phyloP scores from a whole-genome alignment of 2,113 vertebrate species.

The Phrynosoma platyrhinos region DNA sequence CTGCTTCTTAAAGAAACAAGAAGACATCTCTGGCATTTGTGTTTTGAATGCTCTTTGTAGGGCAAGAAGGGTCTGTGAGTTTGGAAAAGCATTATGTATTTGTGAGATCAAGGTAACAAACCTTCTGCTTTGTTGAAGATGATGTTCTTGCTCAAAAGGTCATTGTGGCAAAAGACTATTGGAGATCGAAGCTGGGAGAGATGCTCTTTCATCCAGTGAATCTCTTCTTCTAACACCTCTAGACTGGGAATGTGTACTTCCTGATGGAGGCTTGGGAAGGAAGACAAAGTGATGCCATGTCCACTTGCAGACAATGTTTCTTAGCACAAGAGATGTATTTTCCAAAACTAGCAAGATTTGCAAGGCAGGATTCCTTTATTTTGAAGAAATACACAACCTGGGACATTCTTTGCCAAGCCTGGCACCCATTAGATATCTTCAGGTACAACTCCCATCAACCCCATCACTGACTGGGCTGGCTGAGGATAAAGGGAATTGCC shows the following conservation, averaged over 20 bases:
- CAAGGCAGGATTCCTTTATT: not conserved
- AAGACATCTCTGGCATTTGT: not conserved
- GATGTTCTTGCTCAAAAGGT: slow-evolving; percentile 98
- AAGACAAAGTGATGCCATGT: slow-evolving; percentile 18
- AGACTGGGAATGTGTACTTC: slow-evolving; percentile 84
- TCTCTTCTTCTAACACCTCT: slow-evolving; percentile 87
- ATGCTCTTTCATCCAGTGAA: slow-evolving; percentile 92
- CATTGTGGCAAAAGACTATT: slow-evolving; percentile 95
- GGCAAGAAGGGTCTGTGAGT: not conserved
- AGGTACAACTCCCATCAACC: not conserved
- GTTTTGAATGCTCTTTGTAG: not conserved
- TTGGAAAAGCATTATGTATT: not conserved
- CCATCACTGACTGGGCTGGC: not conserved
- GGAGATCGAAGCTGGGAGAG: slow-evolving; percentile 91
- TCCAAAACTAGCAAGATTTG: not conserved
- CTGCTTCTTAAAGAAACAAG: not conserved
- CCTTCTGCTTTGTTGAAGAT: slow-evolving; percentile 90
- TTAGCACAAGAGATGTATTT: not conserved
- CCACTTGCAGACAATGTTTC: accelerated
- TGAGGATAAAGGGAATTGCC: too few relatives aligned
- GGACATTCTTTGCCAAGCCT: not conserved
- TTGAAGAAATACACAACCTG: accelerated
- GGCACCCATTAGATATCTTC: not conserved
- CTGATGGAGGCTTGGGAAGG: slow-evolving; percentile 81
- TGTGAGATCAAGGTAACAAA: slow-evolving; percentile 47